These are phyloP conservation scores for Euura saliciscinereae DNA, from an alignment of 1,140 invertebrate genomes.

Conservation along the genomic window DNA sequence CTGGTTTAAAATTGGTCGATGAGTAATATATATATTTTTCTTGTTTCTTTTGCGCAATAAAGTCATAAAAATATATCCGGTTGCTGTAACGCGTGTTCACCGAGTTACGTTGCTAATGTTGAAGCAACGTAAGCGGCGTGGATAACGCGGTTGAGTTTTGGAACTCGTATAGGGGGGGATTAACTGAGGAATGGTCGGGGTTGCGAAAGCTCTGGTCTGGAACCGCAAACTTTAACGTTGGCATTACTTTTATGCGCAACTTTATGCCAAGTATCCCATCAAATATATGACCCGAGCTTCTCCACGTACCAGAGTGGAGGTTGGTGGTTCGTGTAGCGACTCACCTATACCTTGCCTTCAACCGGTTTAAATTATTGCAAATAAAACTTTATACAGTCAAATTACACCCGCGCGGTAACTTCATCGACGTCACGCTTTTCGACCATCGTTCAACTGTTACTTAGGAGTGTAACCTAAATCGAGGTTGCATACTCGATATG, in stretches of 20 bases:
- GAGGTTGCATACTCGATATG: too few relatives aligned
- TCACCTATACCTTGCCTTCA: constrained; percentile 11
- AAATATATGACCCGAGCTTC: constrained; percentile 55
- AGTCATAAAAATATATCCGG: too few relatives aligned
- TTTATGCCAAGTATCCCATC: constrained; percentile 62
- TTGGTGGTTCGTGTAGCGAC: neutral
- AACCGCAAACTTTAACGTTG: constrained; percentile 61
- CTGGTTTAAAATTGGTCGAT: too few relatives aligned
- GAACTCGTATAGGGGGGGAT: neutral
- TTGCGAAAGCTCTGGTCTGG: constrained; percentile 42
- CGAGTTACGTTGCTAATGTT: too few relatives aligned
- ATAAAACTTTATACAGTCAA: constrained; percentile 61
- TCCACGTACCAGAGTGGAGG: constrained; percentile 34
- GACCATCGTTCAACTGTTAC: too few relatives aligned
- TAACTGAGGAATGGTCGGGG: constrained; percentile 25
- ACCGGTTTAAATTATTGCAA: constrained; percentile 57
- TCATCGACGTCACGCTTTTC: constrained; percentile 49
- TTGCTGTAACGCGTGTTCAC: too few relatives aligned
- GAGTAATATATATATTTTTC: too few relatives aligned
- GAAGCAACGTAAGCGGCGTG: neutral
- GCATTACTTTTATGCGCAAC: constrained; percentile 61
- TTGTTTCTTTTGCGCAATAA: too few relatives aligned
- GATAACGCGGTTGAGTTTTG: neutral
- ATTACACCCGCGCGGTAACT: constrained; percentile 57
- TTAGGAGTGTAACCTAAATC: too few relatives aligned